Percentiles rank a stretch among this genome's conserved stretches.
Conservation (phyloP, 2,888 invertebrate genomes). For the Schizaphis graminum region DNA sequence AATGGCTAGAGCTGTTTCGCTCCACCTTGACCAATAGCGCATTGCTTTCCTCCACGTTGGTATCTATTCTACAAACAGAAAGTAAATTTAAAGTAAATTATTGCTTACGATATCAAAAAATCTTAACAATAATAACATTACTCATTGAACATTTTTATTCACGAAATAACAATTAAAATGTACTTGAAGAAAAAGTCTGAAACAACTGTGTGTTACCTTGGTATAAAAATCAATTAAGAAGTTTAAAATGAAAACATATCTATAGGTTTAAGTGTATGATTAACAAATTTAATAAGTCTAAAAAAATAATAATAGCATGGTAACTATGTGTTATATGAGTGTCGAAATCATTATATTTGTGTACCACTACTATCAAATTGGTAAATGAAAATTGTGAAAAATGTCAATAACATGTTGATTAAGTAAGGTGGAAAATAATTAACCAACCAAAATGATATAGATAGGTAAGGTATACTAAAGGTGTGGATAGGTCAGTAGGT, state of each 20-base stretch:
- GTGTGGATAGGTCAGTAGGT: not conserved
- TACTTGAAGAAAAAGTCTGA: not conserved
- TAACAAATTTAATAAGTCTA: not conserved
- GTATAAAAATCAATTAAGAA: not conserved
- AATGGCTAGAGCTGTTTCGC: slow-evolving; percentile 57
- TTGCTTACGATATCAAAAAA: not conserved
- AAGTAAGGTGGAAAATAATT: not conserved
- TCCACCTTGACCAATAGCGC: slow-evolving; percentile 61
- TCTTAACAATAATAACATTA: not conserved
- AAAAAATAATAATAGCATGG: not conserved
- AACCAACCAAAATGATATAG: not conserved
- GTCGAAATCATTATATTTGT: not conserved
- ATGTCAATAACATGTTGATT: not conserved
- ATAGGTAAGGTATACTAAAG: not conserved
- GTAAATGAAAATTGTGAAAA: not conserved
- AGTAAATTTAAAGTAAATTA: not conserved
- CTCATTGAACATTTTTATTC: not conserved
- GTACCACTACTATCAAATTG: not conserved
- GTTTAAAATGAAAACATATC: not conserved
- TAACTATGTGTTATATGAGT: not conserved
- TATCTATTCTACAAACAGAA: slow-evolving; percentile 30
- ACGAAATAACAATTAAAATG: not conserved
- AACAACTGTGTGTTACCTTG: not conserved
- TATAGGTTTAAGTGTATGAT: not conserved
- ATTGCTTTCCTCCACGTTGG: slow-evolving; percentile 65